These are phyloP conservation scores for Sebastes jordani DNA, from an alignment of 2,797 vertebrate species.

Conservation along the genomic window DNA sequence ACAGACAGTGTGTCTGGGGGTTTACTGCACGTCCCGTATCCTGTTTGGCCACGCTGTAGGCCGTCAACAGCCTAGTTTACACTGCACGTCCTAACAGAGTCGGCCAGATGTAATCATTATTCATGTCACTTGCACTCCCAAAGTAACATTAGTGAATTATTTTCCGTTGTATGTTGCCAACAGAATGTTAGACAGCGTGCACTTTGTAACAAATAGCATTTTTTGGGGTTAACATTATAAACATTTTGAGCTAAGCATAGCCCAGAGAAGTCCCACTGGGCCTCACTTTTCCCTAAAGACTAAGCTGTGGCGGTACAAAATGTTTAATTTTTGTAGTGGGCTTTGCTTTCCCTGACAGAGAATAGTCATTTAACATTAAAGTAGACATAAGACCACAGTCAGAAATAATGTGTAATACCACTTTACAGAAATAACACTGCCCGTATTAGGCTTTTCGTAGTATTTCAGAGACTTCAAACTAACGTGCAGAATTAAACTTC, in stretches of 20 bases:
- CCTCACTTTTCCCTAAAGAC: not conserved
- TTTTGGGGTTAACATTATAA: constrained; percentile 15
- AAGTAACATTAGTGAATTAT: constrained; percentile 35
- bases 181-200: not conserved
- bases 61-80: constrained; percentile 33
- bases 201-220: constrained; percentile 2
- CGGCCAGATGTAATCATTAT: constrained; percentile 24
- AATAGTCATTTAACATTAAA: not conserved
- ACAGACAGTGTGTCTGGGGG: not conserved
- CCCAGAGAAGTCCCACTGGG: not conserved
- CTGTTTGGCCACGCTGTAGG: constrained; percentile 8
- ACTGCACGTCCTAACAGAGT: constrained; percentile 15
- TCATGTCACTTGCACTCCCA: constrained; percentile 17
- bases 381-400: not conserved
- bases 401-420: not conserved
- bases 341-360: not conserved
- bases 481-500: not conserved
- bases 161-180: constrained; percentile 36
- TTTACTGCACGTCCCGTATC: not conserved
- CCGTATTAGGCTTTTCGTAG: not conserved
- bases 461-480: not conserved
- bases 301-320: not conserved
- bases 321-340: not conserved
- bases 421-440: not conserved
- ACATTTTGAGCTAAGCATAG: constrained; percentile 26